A percentile compares a stretch with the other conserved stretches of the same genome.
Evolutionary conservation across 2,113 vertebrate species (phyloP).

Genomic region (Todiramphus chloris): DNA sequence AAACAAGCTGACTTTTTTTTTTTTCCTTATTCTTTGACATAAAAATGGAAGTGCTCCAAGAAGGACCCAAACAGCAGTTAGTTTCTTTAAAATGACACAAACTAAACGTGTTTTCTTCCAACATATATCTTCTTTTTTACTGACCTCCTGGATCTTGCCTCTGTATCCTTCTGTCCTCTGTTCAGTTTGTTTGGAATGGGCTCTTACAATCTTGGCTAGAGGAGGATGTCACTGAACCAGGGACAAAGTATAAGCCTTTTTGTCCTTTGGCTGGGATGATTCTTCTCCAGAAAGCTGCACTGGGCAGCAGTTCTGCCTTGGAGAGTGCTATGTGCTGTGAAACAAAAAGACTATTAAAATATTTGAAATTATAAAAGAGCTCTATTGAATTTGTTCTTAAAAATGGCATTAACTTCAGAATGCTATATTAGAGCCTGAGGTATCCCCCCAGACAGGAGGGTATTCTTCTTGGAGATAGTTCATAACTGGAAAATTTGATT

Average conservation of each 20-base stretch:
- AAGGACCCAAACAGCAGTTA: slow-evolving; percentile 65
- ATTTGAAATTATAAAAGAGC: background rate
- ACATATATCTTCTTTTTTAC: background rate
- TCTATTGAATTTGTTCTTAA: background rate
- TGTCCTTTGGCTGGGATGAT: background rate
- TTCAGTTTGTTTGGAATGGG: background rate
- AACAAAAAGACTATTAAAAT: background rate
- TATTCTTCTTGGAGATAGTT: background rate
- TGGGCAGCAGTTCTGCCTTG: background rate
- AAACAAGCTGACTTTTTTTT: slow-evolving; percentile 74
- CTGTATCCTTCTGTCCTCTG: background rate
- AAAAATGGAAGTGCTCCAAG: slow-evolving; percentile 78
- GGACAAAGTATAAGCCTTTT: background rate
- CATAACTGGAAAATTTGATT: background rate
- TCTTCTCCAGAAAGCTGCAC: background rate
- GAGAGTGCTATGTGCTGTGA: background rate
- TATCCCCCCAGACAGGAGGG: rapidly evolving
- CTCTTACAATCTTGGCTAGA: background rate
- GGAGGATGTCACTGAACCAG: background rate
- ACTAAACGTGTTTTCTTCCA: background rate
- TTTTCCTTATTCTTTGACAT: slow-evolving; percentile 80
- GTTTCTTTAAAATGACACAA: background rate
- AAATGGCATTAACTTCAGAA: background rate
- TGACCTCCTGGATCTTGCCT: background rate
- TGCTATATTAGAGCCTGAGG: background rate